Base-by-base conservation (phyloP, 2,797 vertebrate species). In the Smutsia gigantea region DNA sequence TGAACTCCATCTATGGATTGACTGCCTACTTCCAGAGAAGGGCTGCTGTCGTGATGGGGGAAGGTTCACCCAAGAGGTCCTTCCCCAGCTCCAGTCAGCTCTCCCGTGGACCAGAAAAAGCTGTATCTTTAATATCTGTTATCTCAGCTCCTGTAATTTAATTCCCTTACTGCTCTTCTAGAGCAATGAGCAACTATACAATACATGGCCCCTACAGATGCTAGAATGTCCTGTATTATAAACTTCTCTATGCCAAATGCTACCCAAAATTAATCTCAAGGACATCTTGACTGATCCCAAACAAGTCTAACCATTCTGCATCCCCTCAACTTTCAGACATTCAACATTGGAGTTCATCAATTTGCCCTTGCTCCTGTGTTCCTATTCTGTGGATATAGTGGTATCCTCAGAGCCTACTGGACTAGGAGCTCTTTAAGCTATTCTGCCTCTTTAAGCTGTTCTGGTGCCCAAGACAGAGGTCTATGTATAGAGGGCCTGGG, bases 51-150 rank as follows among this genome's bases (percentile, higher is more conserved):
- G 2, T 27, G 39, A 82, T 29, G 37, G 49, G 21, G 29, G 27
- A 69, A 69, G 18, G 68, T 46, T 64, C 46, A 31, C 66, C 53
- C 37, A 96, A 96, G 90, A 97, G 39, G 55, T 92, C 98, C 49
- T 78, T 69, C 13, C 71, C 46, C 46, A 15, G 21, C 79, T 88
- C 57, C 46, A 51, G 57, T 53, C 88, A 81, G 37, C 79, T 64
- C 21, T 81, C 78, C 82, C 63, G 34, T 0, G 51, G 74, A 61
- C 29, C 64, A 57, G 69, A 42, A 15, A 27, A 79, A 72, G 49
- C 23, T 19, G 29, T 49, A 57, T 23, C 31, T 46, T 46, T 93
- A 75, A 37, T 51, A 64, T 29, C 39, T 83, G 57, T 59, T 11
- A 79, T 63, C 74, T 72, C 34, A 14, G 23, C 64, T 6, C 23